Evolutionary conservation across 2,888 invertebrate genomes (phyloP), one percentile per base, ranked within the genome.

Genomic region (Leptinotarsa tumamoca): DNA sequence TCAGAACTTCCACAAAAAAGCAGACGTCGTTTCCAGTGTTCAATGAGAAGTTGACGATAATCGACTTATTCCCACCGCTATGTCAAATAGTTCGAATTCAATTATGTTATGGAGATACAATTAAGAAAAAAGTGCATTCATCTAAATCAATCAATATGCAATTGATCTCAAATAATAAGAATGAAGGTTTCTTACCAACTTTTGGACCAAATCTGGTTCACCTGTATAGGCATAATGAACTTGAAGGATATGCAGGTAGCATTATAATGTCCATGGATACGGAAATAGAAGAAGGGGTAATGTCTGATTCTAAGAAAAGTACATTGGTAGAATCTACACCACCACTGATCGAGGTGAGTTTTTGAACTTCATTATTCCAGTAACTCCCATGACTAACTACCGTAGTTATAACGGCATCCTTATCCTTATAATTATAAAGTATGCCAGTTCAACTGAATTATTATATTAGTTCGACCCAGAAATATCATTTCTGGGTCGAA

Each of bases 161-260:
- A 61, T 89, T 85, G 69, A 91, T 93, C 72, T 92, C 92, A 4
- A 91, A 91, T 84, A 92, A 92, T 68, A 81, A 81, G 43, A 91
- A 91, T 27, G 91, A 92, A 79, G 93, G 94, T 91, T 86, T 95
- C 92, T 83, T 95, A 43, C 96, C 96, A 0, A 94, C 94, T 0
- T 94, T 95, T 87, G 97, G 97, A 0, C 97, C 97, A 1, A 92
- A 94, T 0, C 94, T 93, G 84, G 86, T 97, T 2, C 93, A 96
- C 84, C 91, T 96, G 85, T 96, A 96, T 83, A 90, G 90, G 0
- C 89, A 89, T 18, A 92, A 92, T 17, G 85, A 90, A 0, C 90
- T 92, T 74, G 91, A 92, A 0, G 90, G 92, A 73, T 94, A 94
- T 85, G 89, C 93, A 33, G 96, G 96, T 0, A 91, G 94, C 69